A percentile compares a stretch with the other conserved stretches of the same genome.
Conservation (phyloP, 2,113 vertebrate genomes). For the Pungitius pungitius region DNA sequence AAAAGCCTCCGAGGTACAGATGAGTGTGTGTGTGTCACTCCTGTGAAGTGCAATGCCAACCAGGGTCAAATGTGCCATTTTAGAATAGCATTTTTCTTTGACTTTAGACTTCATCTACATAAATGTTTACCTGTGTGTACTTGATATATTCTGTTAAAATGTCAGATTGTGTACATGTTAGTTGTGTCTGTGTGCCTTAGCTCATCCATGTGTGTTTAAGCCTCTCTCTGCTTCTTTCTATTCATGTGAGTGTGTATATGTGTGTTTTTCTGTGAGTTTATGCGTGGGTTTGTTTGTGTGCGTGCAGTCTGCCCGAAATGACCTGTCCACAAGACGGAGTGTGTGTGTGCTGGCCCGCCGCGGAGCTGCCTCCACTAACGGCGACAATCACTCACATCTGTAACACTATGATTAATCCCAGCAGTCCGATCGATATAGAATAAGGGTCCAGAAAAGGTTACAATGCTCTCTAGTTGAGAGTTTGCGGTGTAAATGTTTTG, state of each 20-base stretch:
- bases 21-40: slow-evolving; percentile 7
- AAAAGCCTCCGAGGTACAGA: slow-evolving; percentile 44
- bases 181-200: slow-evolving; percentile 1
- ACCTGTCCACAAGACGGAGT: slow-evolving; percentile 70
- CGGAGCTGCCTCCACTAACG: slow-evolving; percentile 58
- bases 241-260: not conserved
- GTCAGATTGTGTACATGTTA: not conserved
- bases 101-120: slow-evolving; percentile 18
- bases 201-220: not conserved
- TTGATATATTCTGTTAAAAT: not conserved
- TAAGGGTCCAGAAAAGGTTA: not conserved
- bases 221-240: slow-evolving; percentile 2
- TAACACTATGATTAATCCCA: slow-evolving; percentile 16
- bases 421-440: slow-evolving; percentile 15
- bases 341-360: slow-evolving; percentile 27
- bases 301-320: slow-evolving; percentile 45
- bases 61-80: slow-evolving; percentile 16
- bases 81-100: not conserved
- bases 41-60: slow-evolving; percentile 10
- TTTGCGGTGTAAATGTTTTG: not conserved
- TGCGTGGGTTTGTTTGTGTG: slow-evolving; percentile 6
- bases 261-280: not conserved
- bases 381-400: slow-evolving; percentile 50
- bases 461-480: not conserved
- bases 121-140: not conserved